Conservation (phyloP, 2,888 invertebrate species). For the Caenorhabditis parvicauda region DNA sequence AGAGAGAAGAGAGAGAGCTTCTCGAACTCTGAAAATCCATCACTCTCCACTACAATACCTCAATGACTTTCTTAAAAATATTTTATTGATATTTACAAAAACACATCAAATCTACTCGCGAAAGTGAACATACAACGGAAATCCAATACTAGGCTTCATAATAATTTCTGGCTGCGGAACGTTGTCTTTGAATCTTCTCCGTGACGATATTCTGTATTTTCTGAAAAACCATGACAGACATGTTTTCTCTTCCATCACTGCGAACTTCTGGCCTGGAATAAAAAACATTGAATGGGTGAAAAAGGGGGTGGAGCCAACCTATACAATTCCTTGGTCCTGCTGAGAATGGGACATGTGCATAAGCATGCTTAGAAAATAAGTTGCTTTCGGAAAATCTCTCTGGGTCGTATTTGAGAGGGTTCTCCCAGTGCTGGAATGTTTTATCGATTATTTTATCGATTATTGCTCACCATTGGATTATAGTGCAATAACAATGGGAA, state of each 20-base stretch:
- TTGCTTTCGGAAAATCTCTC: constrained; percentile 63
- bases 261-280: constrained; percentile 41
- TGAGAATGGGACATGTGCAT: constrained; percentile 44
- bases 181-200: constrained; percentile 34
- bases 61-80: too few species aligned
- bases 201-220: constrained; percentile 46
- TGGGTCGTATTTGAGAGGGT: constrained; percentile 64
- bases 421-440: constrained; percentile 41
- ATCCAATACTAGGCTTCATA: constrained; percentile 34
- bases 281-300: neutral
- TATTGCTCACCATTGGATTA: constrained; percentile 35
- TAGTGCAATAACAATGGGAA: constrained; percentile 58
- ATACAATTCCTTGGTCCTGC: constrained; percentile 55
- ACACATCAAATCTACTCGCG: too few species aligned
- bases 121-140: constrained; percentile 30
- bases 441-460: constrained; percentile 9
- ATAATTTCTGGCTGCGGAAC: constrained; percentile 38
- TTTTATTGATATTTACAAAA: too few species aligned
- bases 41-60: too few species aligned
- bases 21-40: too few species aligned
- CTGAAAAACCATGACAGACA: constrained; percentile 64
- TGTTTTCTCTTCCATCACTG: constrained; percentile 61
- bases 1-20: too few species aligned
- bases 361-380: constrained; percentile 35
- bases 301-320: too few species aligned